Conservation (phyloP, 2,797 vertebrate species). For the Macrochelys suwanniensis region DNA sequence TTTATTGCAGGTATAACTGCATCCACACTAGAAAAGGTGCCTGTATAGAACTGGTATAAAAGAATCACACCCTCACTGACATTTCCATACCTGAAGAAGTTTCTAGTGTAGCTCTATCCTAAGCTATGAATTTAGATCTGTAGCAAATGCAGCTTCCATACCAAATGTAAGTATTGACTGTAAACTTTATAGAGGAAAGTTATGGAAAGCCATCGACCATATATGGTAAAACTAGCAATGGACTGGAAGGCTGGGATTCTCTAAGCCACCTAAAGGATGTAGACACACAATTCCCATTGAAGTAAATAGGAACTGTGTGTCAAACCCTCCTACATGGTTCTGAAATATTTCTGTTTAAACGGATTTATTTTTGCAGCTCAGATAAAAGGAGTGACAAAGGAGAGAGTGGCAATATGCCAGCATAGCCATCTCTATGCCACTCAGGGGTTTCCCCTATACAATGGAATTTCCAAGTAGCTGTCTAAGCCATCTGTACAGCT, state of each 20-base stretch:
- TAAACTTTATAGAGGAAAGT: neutral
- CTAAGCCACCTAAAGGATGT: neutral
- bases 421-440: neutral
- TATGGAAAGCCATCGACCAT: neutral
- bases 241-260: neutral
- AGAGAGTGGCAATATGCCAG: neutral
- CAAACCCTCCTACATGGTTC: neutral
- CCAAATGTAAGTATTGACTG: neutral
- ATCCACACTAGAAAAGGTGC: neutral
- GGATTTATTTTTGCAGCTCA: neutral
- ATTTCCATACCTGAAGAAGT: slow-evolving; percentile 10
- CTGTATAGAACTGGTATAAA: neutral
- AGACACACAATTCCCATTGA: neutral
- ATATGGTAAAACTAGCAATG: neutral
- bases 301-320: neutral
- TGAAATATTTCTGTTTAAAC: neutral
- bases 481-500: neutral
- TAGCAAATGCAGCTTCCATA: neutral
- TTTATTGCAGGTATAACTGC: neutral
- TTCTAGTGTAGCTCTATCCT: neutral
- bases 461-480: neutral
- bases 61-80: neutral
- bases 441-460: neutral
- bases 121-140: neutral
- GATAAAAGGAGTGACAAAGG: neutral